phyloP scores from a whole-genome alignment of 2,797 vertebrate species.

The Okamejei kenojei region DNA sequence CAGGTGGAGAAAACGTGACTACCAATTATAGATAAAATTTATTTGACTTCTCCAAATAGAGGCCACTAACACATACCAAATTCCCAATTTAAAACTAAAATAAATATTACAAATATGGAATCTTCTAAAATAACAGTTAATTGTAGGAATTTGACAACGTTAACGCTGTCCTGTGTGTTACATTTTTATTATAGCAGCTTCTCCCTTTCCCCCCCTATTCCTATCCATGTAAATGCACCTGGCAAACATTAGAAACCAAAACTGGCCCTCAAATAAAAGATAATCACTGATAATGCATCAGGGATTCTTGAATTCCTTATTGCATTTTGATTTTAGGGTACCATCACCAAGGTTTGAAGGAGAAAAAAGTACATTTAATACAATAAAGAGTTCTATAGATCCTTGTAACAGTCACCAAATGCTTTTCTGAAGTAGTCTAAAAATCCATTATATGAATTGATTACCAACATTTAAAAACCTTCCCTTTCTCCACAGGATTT shows the following conservation, averaged over 20 bases:
- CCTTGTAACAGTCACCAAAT: background rate
- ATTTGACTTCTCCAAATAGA: background rate
- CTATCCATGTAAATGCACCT: background rate
- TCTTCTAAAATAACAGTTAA: background rate
- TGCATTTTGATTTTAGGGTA: conserved; percentile 9
- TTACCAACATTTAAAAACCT: background rate
- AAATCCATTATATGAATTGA: background rate
- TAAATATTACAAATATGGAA: too few relatives aligned
- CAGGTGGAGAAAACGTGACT: background rate
- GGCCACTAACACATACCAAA: background rate
- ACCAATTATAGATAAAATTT: background rate
- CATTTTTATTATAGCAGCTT: too few relatives aligned
- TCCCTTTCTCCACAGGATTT: conserved; percentile 16
- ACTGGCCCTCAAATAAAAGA: background rate
- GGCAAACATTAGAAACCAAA: background rate
- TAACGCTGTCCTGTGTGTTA: too few relatives aligned
- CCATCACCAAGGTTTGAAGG: background rate
- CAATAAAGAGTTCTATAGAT: background rate
- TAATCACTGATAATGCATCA: background rate
- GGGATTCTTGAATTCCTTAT: background rate
- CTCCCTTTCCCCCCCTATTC: background rate
- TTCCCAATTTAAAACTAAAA: background rate
- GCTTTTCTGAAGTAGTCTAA: background rate
- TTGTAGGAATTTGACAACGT: background rate
- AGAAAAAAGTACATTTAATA: background rate